phyloP scores from a whole-genome alignment of 2,888 invertebrate genomes.

The Lutraria lutraria region DNA sequence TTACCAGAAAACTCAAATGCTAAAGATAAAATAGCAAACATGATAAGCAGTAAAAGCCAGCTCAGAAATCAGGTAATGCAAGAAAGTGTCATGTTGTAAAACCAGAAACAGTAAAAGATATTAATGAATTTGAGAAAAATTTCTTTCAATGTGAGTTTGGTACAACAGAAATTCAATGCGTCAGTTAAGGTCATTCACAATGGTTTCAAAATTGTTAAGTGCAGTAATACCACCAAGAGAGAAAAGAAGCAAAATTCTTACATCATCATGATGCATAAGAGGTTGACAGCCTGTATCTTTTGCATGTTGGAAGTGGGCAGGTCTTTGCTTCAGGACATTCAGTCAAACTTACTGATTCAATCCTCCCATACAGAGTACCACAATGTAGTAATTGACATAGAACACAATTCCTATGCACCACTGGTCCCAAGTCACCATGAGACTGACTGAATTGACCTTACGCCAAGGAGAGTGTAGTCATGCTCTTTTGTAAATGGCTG shows the following conservation, averaged over 20 bases:
- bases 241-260: conserved; percentile 32
- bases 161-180: background rate
- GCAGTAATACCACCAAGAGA: background rate
- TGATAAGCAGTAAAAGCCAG: conserved; percentile 8
- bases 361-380: background rate
- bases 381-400: conserved; percentile 13
- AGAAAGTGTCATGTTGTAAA: conserved; percentile 22
- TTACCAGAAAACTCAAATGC: background rate
- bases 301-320: background rate
- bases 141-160: background rate
- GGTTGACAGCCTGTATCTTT: background rate
- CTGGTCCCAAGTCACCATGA: conserved; percentile 24
- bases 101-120: background rate
- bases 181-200: background rate
- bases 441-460: conserved; percentile 31
- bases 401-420: background rate
- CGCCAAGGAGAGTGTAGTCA: no score
- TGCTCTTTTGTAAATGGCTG: no score
- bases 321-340: conserved; percentile 30
- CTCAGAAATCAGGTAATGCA: background rate
- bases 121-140: background rate
- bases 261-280: background rate
- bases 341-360: background rate
- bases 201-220: conserved; percentile 39
- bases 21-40: conserved; percentile 14